Conservation (phyloP, 2,888 invertebrate species). For the Anaspis maculata region DNA sequence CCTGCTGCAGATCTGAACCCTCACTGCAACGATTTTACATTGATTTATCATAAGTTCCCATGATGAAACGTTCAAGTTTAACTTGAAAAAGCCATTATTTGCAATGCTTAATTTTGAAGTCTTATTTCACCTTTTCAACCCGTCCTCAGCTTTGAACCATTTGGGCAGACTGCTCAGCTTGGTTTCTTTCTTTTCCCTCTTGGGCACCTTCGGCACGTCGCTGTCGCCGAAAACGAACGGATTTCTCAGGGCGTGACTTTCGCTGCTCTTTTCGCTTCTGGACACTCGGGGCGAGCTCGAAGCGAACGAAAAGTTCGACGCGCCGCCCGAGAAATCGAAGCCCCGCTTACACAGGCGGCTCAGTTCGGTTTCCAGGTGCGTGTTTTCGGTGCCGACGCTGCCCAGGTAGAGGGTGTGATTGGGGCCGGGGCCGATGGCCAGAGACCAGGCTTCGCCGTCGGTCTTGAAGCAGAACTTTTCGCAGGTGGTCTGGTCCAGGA, state of each 20-base stretch:
- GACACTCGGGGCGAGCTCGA: slow-evolving; percentile 24
- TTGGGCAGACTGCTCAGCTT: slow-evolving; percentile 49
- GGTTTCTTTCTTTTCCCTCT: slow-evolving; percentile 36
- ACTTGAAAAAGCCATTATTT: no score
- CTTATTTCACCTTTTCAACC: no score
- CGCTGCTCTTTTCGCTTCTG: slow-evolving; percentile 21
- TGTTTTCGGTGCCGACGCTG: slow-evolving; percentile 38
- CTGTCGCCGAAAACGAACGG: slow-evolving; percentile 43
- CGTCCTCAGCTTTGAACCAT: slow-evolving; percentile 49
- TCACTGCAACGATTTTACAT: no score
- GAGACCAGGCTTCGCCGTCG: slow-evolving; percentile 64
- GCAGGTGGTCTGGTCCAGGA: slow-evolving; percentile 52
- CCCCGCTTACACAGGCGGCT: slow-evolving; percentile 40
- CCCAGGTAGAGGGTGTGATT: slow-evolving; percentile 58
- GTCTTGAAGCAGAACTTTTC: slow-evolving; percentile 59
- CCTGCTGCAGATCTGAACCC: no score
- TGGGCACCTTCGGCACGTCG: slow-evolving; percentile 36
- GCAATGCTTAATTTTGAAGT: no score
- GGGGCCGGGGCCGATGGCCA: slow-evolving; percentile 55
- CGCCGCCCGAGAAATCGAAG: slow-evolving; percentile 49
- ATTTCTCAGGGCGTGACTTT: slow-evolving; percentile 26
- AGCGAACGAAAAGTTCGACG: slow-evolving; percentile 25
- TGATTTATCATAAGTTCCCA: slow-evolving; percentile 5
- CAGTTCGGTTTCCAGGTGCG: slow-evolving; percentile 13
- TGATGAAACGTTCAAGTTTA: slow-evolving; percentile 2